A percentile compares a stretch with the other conserved stretches of the same genome.
phyloP scores from a whole-genome alignment of 1,140 invertebrate genomes.

The Drosophila watanabei region DNA sequence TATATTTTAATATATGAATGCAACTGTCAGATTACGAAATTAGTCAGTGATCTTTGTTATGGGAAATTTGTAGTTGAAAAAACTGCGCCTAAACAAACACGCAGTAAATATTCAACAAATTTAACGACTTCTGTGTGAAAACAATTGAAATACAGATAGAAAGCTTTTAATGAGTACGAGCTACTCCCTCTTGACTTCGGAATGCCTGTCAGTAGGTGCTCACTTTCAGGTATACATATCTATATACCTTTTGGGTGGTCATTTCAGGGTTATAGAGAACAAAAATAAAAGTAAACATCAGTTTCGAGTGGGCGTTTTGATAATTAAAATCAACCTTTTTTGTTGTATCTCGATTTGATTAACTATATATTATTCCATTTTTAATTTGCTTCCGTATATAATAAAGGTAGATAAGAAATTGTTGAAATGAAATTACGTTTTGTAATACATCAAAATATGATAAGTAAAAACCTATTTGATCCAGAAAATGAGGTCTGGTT shows the following conservation, averaged over 20 bases:
- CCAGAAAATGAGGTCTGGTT: neutral
- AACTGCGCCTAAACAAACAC: neutral
- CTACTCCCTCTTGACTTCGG: conserved; percentile 19
- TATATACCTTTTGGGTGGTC: neutral
- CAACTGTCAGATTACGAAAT: neutral
- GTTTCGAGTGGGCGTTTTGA: neutral
- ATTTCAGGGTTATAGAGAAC: conserved; percentile 2
- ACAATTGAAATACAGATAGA: conserved; percentile 17
- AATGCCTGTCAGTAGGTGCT: neutral
- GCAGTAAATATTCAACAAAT: neutral
- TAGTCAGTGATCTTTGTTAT: conserved; percentile 1
- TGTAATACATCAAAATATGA: neutral
- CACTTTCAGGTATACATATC: conserved; percentile 1
- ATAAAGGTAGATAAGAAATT: neutral
- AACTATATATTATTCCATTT: too few relatives aligned
- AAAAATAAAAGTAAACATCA: conserved; percentile 9
- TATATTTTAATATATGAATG: conserved; percentile 2
- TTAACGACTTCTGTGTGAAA: conserved; percentile 4
- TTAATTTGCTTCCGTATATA: conserved; percentile 1
- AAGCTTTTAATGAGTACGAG: conserved; percentile 8
- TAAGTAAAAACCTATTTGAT: conserved; percentile 4
- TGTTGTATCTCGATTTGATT: conserved; percentile 5
- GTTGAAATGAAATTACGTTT: neutral
- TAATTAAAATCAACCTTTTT: conserved; percentile 1
- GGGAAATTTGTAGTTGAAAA: neutral